Evolutionary conservation across 2,113 vertebrate species (phyloP).

Genomic region (Hyperopisus bebe): DNA sequence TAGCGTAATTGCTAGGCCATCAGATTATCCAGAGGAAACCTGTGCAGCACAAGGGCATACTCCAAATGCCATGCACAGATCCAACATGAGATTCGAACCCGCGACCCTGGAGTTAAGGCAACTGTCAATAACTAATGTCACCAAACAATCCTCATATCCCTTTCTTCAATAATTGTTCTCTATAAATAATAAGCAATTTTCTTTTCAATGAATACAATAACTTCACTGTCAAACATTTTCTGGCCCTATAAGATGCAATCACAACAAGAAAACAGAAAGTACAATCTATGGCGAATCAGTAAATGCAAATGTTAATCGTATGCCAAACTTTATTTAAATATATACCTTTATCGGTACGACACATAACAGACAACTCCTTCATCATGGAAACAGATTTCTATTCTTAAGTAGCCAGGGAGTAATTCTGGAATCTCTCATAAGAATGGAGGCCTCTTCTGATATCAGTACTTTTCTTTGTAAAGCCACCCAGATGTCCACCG

Average conservation of each 20-base stretch:
- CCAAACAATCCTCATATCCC: not conserved
- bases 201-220: not conserved
- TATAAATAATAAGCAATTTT: not conserved
- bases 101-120: not conserved
- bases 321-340: not conserved
- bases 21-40: not conserved
- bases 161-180: not conserved
- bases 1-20: not conserved
- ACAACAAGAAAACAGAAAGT: not conserved
- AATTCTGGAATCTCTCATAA: not conserved
- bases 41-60: not conserved
- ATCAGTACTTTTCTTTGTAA: not conserved
- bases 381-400: not conserved
- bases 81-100: not conserved
- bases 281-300: not conserved
- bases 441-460: not conserved
- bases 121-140: not conserved
- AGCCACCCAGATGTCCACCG: not conserved
- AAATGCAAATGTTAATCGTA: not conserved
- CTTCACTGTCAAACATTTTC: not conserved
- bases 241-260: not conserved
- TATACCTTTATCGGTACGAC: not conserved
- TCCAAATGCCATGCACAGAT: not conserved
- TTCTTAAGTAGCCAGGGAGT: not conserved
- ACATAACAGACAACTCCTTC: not conserved